Evolutionary conservation across 2,113 vertebrate species (phyloP).

Genomic region (Gopherus evgoodei): DNA sequence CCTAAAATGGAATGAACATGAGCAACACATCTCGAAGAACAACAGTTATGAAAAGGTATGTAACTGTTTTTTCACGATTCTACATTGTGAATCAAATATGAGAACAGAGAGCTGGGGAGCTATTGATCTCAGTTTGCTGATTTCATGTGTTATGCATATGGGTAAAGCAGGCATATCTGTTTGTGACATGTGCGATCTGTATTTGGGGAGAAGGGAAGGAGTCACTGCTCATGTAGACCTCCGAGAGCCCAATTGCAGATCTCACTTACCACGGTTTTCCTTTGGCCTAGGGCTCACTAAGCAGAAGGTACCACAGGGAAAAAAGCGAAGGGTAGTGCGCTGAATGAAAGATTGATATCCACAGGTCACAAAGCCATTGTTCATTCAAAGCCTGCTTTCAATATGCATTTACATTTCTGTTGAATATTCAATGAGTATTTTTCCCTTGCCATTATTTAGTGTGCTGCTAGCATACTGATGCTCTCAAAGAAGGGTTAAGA

Average conservation of each 20-base stretch:
- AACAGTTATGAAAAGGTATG: no score
- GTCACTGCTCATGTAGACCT: background rate
- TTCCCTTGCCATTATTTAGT: background rate
- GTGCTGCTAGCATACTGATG: background rate
- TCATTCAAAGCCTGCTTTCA: background rate
- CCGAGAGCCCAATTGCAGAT: background rate
- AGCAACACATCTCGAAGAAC: no score
- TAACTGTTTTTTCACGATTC: background rate
- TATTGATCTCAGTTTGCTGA: background rate
- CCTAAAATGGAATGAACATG: no score
- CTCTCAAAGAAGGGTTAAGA: conserved; percentile 11
- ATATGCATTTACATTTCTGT: background rate
- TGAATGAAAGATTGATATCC: background rate
- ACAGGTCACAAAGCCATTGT: background rate
- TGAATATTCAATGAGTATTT: conserved; percentile 23
- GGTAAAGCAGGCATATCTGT: background rate
- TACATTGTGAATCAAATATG: background rate
- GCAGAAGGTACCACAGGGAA: background rate
- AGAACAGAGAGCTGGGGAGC: background rate
- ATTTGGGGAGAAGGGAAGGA: background rate
- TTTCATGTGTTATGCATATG: background rate
- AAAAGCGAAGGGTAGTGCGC: background rate
- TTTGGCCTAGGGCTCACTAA: background rate
- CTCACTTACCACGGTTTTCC: background rate
- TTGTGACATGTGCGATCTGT: background rate